Base-by-base conservation (phyloP, 2,888 invertebrate genomes). In the Cryptus armator region DNA sequence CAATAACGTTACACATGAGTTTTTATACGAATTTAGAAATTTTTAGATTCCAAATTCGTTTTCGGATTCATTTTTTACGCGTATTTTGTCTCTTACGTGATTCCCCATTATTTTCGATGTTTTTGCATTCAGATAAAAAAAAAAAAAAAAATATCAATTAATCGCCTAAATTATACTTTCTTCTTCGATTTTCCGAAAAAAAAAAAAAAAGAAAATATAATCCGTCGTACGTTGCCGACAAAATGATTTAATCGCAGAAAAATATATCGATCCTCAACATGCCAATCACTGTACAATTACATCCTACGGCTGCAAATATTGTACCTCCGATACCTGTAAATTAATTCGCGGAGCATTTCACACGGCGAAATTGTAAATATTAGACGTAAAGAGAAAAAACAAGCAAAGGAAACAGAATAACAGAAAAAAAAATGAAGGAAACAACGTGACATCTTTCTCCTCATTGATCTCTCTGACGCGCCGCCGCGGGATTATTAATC, bases 291-390 rank as follows among this genome's bases (percentile, higher is more conserved):
- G 62, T 62, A 29, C 62, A 14, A 6, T 24, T 24, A 24, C 32
- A 29, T 62, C 14, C 32, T n/a, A n/a, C n/a, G 2, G n/a, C 62
- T 6, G 62, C 29, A 12, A 62, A 0, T 56, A 56, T 51, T 71
- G 56, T 81, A 81, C 84, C 77, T 81, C 12, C 78, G 81, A 75
- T 74, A 81, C 68, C 81, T 84, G 84, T 84, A 81, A 84, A 84
- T 81, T 64, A 72, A 62, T 62, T 16, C 44, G 48, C 59, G 71
- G 67, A 51, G 24, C 72, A 72, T 74, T 62, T 64, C 67, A 44
- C 75, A 64, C 56, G 83, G 74, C 68, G 74, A 81, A 44, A 81
- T 44, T 84, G 83, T 85, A 85, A 80, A 83, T 85, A 85, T 10
- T 83, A 59, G 67, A 79, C 14, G 46, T 72, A 53, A 71, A 59